Percentiles rank a stretch among this genome's conserved stretches.
phyloP scores from a whole-genome alignment of 2,113 vertebrate genomes.

The Oncorhynchus gorbuscha region DNA sequence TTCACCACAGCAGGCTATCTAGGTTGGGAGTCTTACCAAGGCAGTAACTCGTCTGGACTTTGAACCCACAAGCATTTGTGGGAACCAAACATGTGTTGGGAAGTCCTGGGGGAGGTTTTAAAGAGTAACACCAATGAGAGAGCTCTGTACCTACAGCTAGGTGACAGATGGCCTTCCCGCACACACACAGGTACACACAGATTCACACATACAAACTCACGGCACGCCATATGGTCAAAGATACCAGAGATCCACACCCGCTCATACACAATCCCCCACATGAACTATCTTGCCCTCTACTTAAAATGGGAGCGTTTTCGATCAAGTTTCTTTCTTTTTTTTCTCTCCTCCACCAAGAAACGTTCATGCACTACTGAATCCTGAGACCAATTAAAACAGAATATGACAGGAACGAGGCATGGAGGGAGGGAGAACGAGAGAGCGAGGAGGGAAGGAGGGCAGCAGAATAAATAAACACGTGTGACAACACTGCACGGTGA shows the following conservation, averaged over 20 bases:
- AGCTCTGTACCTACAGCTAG: slow-evolving; percentile 56
- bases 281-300: slow-evolving; percentile 54
- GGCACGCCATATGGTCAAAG: not conserved
- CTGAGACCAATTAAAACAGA: slow-evolving; percentile 63
- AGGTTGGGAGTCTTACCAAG: not conserved
- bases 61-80: slow-evolving; percentile 43
- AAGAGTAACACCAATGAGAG: slow-evolving; percentile 42
- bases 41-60: slow-evolving; percentile 40
- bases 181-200: slow-evolving; percentile 16
- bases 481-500: no score
- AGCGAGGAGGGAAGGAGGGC: not conserved
- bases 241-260: not conserved
- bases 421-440: slow-evolving; percentile 20
- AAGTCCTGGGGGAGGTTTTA: slow-evolving; percentile 42
- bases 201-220: slow-evolving; percentile 18
- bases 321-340: slow-evolving; percentile 26
- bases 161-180: slow-evolving; percentile 61
- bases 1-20: not conserved
- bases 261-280: slow-evolving; percentile 28
- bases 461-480: no score
- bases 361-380: slow-evolving; percentile 45
- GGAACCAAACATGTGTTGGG: slow-evolving; percentile 48
- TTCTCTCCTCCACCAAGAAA: slow-evolving; percentile 4
- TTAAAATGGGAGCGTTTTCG: slow-evolving; percentile 36
- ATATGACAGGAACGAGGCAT: slow-evolving; percentile 45